Base-by-base conservation (phyloP, 2,113 vertebrate genomes). In the Chaetodon trifascialis region DNA sequence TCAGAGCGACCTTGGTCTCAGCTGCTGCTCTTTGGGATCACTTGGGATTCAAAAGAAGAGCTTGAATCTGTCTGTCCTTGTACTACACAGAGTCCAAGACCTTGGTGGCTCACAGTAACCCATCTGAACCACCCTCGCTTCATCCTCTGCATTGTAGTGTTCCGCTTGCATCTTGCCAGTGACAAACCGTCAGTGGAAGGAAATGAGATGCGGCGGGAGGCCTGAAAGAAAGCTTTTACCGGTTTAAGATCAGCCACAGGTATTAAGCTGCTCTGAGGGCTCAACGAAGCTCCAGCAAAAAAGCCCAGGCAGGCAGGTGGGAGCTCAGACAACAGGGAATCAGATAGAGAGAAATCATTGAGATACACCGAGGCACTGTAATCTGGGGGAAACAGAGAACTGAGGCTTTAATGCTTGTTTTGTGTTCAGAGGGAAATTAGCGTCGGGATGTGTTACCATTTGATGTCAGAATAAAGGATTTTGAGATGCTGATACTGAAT, bases 121-220 rank as follows among this genome's bases (percentile, higher is more conserved):
- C 59, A 58, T 23, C 63, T 63, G 42, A 69, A 55, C 75, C 65
- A 47, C 40, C 16, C 40, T 36, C 21, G 54, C 36, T 68, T 52
- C 49, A 63, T 47, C 68, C 25, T n/a, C 12, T 11, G 30, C 55
- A 36, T 81, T 76, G 85, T 30, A 73, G 64, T 63, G 72, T 65
- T 85, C 52, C 3, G 1, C 46, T 34, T 73, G 80, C 34, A 4
- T 71, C 64, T 76, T 30, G 34, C 44, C 79, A 54, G 60, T 14
- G 42, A 81, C 64, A 2, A 34, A 54, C 65, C 16, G 11, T 56
- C 4, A 6, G 71, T 63, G 55, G 64, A 63, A 80, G 82, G 86
- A 91, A 92, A 94, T 90, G 74, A 90, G 82, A 68, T 89, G 64
- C 71, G 52, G 85, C 49, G 11, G 91, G 91, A 79, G 80, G 87